A percentile compares a stretch with the other conserved stretches of the same genome.
phyloP scores from a whole-genome alignment of 1,140 invertebrate genomes.

The Pseudobourletiella spinata region DNA sequence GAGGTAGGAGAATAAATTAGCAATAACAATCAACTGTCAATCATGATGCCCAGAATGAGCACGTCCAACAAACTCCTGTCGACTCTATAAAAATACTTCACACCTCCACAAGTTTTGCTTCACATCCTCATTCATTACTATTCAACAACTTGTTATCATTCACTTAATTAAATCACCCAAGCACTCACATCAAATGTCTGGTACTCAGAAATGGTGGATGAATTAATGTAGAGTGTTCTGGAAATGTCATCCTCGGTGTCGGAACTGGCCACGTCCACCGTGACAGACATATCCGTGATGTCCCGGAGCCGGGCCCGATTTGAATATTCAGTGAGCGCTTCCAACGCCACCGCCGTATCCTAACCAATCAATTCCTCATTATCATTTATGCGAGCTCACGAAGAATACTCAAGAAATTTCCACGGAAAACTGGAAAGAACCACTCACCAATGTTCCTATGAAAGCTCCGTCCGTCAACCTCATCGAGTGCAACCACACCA shows the following conservation, averaged over 20 bases:
- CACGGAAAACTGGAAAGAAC: too few relatives aligned
- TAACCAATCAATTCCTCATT: too few relatives aligned
- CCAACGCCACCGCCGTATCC: conserved; percentile 52
- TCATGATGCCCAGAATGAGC: too few relatives aligned
- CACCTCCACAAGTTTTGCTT: too few relatives aligned
- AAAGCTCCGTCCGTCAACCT: conserved; percentile 49
- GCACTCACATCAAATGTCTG: conserved; percentile 36
- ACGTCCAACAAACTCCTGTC: too few relatives aligned
- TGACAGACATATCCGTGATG: conserved; percentile 48
- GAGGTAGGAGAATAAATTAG: not conserved
- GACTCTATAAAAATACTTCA: too few relatives aligned
- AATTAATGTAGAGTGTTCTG: conserved; percentile 37
- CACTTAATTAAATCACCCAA: too few relatives aligned
- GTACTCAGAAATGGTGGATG: conserved; percentile 35
- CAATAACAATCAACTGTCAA: conserved; percentile 4
- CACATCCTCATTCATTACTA: too few relatives aligned
- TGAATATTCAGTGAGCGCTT: conserved; percentile 52
- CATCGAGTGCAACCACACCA: conserved; percentile 52
- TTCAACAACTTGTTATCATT: too few relatives aligned
- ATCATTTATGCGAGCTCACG: too few relatives aligned
- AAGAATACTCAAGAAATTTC: too few relatives aligned
- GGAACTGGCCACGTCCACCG: conserved; percentile 43
- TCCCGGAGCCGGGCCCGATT: conserved; percentile 49
- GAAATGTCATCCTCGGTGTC: conserved; percentile 25
- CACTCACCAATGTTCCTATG: conserved; percentile 49